Base-by-base conservation (phyloP, 2,113 vertebrate species). In the Cygnus atratus region DNA sequence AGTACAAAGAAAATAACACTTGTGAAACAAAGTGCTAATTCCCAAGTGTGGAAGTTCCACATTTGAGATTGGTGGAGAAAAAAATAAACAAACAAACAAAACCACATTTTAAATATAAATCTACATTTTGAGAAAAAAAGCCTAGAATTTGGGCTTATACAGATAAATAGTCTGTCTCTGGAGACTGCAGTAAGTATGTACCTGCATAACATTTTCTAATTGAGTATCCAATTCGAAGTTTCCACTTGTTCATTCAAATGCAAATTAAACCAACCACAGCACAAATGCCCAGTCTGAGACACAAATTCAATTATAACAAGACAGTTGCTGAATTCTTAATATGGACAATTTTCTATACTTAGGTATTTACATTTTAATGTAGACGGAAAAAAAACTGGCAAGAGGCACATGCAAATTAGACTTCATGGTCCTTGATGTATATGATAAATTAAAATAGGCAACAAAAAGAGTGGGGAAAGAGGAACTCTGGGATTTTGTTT, bases 231-330 rank as follows among this genome's bases (percentile, higher is more conserved):
- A 94, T 95, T 88, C 72, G 54, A 96, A 96, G 73, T 55, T 94
- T 75, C 62, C 78, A 84, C 67, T 76, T 62, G 54, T 52, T 58
- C 44, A 97, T 96, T 97, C 91, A 95, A 92, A 97, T 94, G 84
- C 81, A 96, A 95, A 92, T 84, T 84, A 84, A 95, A 78, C 50
- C 68, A 94, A 62, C 59, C 82, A 93, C 82, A 77, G 71, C 46
- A 95, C 28, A 95, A 97, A 79, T 61, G 43, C 31, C 82, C n/a
- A 50, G 13, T 39, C 35, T 39, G 50, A 93, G 67, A 93, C 83
- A 95, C 8, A 94, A 97, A 97, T 91, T 87, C 94, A 96, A 92
- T 96, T 96, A 85, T 55, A 90, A 95, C 58, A 90, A 78, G 68
- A 92, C 54, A 92, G 44, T 50, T 44, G 4, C 28, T 91, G 82